Evolutionary conservation across 2,888 invertebrate genomes (phyloP).

Genomic region (Chromoteleia sp.): DNA sequence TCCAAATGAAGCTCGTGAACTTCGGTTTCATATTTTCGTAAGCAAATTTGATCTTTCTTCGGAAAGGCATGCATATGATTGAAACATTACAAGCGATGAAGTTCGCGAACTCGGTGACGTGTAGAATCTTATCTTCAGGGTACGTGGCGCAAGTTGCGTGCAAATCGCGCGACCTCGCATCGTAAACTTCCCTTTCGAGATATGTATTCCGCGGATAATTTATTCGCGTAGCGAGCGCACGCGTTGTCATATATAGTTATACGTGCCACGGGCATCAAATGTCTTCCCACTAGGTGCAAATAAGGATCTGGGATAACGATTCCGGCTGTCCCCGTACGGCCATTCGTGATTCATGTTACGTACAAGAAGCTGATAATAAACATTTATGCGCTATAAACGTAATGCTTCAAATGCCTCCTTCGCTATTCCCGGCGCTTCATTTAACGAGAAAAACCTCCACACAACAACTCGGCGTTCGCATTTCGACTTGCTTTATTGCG

Average conservation of each 20-base stretch:
- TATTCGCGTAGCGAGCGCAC: constrained; percentile 41
- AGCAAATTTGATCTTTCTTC: not conserved
- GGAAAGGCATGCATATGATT: constrained; percentile 10
- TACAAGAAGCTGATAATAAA: constrained; percentile 66
- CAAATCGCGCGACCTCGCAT: constrained; percentile 42
- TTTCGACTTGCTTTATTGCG: constrained; percentile 30
- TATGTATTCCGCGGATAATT: constrained; percentile 51
- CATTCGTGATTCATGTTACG: constrained; percentile 66
- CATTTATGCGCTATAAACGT: constrained; percentile 64
- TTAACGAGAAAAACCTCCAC: constrained; percentile 33
- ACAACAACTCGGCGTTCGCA: constrained; percentile 25
- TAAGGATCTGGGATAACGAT: constrained; percentile 58
- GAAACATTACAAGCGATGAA: constrained; percentile 12
- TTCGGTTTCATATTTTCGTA: too few relatives aligned
- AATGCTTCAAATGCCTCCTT: constrained; percentile 60
- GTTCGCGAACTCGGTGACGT: constrained; percentile 2
- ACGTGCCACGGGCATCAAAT: constrained; percentile 60
- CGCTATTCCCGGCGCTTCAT: constrained; percentile 41
- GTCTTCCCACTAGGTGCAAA: constrained; percentile 63
- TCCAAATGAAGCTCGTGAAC: too few relatives aligned
- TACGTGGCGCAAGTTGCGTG: constrained; percentile 48
- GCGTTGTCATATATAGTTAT: constrained; percentile 57
- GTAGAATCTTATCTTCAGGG: constrained; percentile 35
- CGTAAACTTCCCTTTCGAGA: constrained; percentile 52
- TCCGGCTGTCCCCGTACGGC: constrained; percentile 54